Percentiles rank a stretch among this genome's conserved stretches.
Conservation (phyloP, 2,888 invertebrate species). For the Fragum fragum region DNA sequence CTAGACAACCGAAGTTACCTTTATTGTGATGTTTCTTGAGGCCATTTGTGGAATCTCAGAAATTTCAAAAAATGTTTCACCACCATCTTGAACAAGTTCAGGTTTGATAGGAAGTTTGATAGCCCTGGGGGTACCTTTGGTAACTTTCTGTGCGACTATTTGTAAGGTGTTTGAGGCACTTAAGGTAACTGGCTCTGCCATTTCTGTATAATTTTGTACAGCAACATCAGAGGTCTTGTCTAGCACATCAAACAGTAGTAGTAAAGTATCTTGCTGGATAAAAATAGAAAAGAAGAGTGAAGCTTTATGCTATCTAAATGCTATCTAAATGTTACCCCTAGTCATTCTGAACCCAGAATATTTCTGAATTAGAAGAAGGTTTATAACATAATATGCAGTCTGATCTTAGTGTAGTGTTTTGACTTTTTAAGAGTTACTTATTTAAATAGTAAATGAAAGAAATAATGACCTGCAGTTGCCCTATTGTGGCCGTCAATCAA, state of each 20-base stretch:
- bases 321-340: too few species aligned
- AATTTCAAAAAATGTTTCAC: background rate
- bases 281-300: too few species aligned
- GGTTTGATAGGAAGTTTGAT: background rate
- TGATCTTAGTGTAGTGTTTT: too few species aligned
- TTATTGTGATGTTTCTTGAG: background rate
- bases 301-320: too few species aligned
- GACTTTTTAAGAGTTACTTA: too few species aligned
- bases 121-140: background rate
- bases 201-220: background rate
- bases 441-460: too few species aligned
- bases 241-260: background rate
- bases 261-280: too few species aligned
- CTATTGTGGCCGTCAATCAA: too few species aligned
- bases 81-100: background rate
- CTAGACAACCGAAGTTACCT: background rate
- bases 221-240: background rate
- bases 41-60: background rate
- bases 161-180: background rate
- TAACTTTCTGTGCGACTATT: background rate
- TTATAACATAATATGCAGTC: too few species aligned
- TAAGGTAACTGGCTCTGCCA: background rate
- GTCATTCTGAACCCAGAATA: too few species aligned
- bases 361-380: too few species aligned
- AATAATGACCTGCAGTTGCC: too few species aligned